Evolutionary conservation across 2,113 vertebrate genomes (phyloP).

Genomic region (Catagonus wagneri): DNA sequence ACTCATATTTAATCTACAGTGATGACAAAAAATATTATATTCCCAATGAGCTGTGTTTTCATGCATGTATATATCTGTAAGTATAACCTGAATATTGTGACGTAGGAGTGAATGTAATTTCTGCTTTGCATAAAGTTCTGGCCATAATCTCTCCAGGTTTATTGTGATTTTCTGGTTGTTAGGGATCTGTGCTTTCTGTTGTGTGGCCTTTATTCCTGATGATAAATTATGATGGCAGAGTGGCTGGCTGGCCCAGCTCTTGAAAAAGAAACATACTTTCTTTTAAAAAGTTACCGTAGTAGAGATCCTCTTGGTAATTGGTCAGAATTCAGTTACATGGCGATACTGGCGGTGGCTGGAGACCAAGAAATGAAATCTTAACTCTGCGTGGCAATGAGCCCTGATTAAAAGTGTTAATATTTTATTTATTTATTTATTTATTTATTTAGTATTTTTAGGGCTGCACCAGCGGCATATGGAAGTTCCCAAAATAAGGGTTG

Average conservation of each 20-base stretch:
- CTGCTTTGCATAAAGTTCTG: background rate
- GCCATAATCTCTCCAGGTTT: background rate
- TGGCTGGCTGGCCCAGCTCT: background rate
- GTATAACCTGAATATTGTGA: background rate
- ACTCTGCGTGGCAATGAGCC: background rate
- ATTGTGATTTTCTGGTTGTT: background rate
- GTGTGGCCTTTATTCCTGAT: fast-evolving
- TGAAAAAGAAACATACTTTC: background rate
- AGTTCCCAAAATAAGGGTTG: no score
- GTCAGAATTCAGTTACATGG: background rate
- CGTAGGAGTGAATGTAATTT: background rate
- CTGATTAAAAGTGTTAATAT: background rate
- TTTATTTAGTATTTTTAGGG: no score
- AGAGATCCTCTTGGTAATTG: background rate
- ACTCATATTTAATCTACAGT: background rate
- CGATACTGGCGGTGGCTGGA: background rate
- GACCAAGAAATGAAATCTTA: background rate
- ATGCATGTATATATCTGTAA: background rate
- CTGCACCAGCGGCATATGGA: no score
- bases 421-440: background rate
- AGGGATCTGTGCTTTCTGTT: background rate
- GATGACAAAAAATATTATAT: background rate
- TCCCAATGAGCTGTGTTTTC: background rate
- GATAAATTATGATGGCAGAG: no score
- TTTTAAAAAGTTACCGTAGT: background rate